phyloP scores from a whole-genome alignment of 2,113 vertebrate genomes.

The Eulemur rufifrons region DNA sequence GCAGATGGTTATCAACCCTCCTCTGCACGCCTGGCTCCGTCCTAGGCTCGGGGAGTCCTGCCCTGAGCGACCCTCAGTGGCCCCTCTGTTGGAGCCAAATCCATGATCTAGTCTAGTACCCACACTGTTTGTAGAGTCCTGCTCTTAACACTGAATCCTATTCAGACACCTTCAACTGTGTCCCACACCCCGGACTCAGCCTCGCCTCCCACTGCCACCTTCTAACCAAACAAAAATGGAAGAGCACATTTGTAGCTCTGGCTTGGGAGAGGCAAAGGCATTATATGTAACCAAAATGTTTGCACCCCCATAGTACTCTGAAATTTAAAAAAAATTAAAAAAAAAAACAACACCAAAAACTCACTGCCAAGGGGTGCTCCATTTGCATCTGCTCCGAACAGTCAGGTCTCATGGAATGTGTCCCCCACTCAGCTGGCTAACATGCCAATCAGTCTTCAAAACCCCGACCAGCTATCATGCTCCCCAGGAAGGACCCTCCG shows the following conservation, averaged over 20 bases:
- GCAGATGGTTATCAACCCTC: neutral
- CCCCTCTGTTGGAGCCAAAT: neutral
- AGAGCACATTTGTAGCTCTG: too few relatives aligned
- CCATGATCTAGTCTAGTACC: neutral
- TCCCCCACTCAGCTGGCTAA: neutral
- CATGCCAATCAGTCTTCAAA: neutral
- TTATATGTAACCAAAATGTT: too few relatives aligned
- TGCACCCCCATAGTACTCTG: too few relatives aligned
- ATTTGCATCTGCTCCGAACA: neutral
- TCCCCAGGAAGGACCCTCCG: neutral
- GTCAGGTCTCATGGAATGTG: neutral
- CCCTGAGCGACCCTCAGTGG: neutral
- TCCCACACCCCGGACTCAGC: neutral
- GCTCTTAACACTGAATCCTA: neutral
- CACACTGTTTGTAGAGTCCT: neutral
- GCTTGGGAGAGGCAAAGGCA: too few relatives aligned
- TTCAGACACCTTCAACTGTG: neutral
- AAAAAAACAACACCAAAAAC: too few relatives aligned
- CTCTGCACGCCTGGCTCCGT: neutral
- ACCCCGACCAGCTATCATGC: neutral
- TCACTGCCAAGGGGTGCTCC: fast-evolving
- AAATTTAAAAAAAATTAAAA: too few relatives aligned
- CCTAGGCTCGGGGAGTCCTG: neutral
- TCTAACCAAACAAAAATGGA: neutral
- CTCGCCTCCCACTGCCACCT: neutral